Evolutionary conservation across 2,888 invertebrate genomes (phyloP), one percentile per base, ranked within the genome.

Genomic region (Leptopilina drosophilae): DNA sequence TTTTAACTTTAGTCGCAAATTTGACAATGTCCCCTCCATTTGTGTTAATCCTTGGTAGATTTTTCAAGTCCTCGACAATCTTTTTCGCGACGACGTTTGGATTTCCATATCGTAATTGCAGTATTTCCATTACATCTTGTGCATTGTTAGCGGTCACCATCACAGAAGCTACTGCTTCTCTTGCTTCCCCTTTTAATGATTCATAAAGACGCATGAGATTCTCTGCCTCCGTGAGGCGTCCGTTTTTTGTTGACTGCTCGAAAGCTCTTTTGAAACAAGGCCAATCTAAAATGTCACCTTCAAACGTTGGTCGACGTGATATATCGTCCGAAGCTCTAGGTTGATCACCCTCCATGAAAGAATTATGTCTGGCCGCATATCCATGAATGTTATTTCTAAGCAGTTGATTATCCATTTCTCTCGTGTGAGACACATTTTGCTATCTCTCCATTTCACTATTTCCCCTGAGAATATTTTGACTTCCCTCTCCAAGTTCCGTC

Each of bases 71-170:
- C 8, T 62, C 8, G 0, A 59, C 42, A 5, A 82, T 40, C n/a
- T 64, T 73, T 20, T 53, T 11, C 3, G 78, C 14, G 0, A 81
- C 64, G 0, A 26, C 1, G 49, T 82, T 80, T 3, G 77, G 62
- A 56, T 82, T 79, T 5, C 82, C 82, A n/a, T 83, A 84, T 1
- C 82, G 65, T 8, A 82, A 42, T 46, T 81, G 46, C 9, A 84
- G 59, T 0, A 77, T 73, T 2, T 80, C 59, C 67, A 84, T 81
- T 6, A 59, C 15, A 7, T n/a, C 5, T n/a, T 15, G 7, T 0
- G 76, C 20, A 15, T 69, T 56, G 6, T 62, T 26, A 2, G 66
- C 76, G 4, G 78, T 80, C 20, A 81, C 49, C 81, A 82, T 78
- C 8, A 81, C 64, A 0, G 80, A 42, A 7, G 77, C 77, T 9